Base-by-base conservation (phyloP, 2,113 vertebrate genomes). In the Anguilla rostrata region DNA sequence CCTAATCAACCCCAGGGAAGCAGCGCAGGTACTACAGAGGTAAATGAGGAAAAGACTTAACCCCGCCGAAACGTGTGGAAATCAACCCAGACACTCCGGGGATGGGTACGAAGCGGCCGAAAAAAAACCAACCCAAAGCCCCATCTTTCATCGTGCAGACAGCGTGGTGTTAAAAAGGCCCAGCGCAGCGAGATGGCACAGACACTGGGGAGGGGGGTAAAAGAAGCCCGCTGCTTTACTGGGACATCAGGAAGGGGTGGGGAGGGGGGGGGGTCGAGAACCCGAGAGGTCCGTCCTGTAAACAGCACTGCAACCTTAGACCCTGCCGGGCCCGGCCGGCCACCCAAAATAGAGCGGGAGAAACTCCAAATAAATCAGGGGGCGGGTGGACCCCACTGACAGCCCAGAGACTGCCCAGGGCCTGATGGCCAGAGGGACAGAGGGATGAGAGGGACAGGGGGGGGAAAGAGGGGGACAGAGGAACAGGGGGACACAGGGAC, bases 171-270 rank as follows among this genome's bases (percentile, higher is more conserved):
- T 91, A 93, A 95, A 94, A 95, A 92, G 92, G 86, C 93, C 94
- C 92, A 94, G 92, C 92, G 92, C 94, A 95, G 94, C 93, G 93
- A 93, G 92, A 93, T 89, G 89, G 88, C 92, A 92, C 89, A 88
- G 91, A 90, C 87, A 82, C 16, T 34, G 71, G 53, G 29, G 57
- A 14, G 60, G 8, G 84, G 91, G 34, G 94, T 94, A 95, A 96
- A 92, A 90, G 85, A 92, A 95, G 90, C 92, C 90, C 88, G 92
- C 91, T 93, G 89, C 94, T 94, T 95, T 94, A 93, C 93, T 94
- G 92, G 92, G 92, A 81, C 88, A 92, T 87, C 91, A 93, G 20
- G 60, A 18, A 15, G 53, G 3, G 53, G 53, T 6, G 0, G 56
- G 56, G 56, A 14, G 63, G 63, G 26, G 9, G 71, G 71, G 11